Evolutionary conservation across 2,113 vertebrate genomes (phyloP).

Genomic region (Pedetes capensis): DNA sequence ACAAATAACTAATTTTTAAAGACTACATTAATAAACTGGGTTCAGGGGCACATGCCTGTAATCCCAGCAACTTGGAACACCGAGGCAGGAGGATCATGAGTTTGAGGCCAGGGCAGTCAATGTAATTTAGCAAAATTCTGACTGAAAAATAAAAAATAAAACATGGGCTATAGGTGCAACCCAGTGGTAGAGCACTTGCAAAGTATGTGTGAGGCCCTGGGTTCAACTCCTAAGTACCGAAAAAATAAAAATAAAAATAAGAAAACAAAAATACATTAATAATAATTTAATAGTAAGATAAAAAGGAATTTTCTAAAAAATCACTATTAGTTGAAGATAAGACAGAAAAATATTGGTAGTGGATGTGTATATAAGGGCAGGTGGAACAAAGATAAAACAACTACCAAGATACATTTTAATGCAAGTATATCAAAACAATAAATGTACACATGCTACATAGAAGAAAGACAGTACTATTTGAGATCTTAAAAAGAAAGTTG

Average conservation of each 20-base stretch:
- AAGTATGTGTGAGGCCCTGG: too few relatives aligned
- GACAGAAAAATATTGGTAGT: background rate
- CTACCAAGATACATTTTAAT: background rate
- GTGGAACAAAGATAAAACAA: background rate
- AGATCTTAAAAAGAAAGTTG: background rate
- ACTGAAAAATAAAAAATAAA: too few relatives aligned
- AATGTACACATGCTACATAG: background rate
- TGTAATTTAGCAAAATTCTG: too few relatives aligned
- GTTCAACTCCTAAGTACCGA: too few relatives aligned
- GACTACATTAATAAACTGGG: background rate
- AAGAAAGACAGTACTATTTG: background rate
- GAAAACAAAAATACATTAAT: background rate
- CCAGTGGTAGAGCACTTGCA: too few relatives aligned
- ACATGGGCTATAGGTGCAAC: too few relatives aligned
- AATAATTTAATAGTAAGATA: background rate
- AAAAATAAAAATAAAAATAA: too few relatives aligned
- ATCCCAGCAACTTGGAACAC: too few relatives aligned
- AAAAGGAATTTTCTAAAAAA: background rate
- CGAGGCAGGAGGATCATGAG: too few relatives aligned
- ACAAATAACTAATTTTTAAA: background rate
- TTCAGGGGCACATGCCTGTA: too few relatives aligned
- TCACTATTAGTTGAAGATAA: background rate
- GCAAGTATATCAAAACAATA: background rate
- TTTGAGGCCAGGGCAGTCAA: too few relatives aligned
- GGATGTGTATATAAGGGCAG: background rate